Base-by-base conservation (phyloP, 2,888 invertebrate genomes). In the Artemia sinica region DNA sequence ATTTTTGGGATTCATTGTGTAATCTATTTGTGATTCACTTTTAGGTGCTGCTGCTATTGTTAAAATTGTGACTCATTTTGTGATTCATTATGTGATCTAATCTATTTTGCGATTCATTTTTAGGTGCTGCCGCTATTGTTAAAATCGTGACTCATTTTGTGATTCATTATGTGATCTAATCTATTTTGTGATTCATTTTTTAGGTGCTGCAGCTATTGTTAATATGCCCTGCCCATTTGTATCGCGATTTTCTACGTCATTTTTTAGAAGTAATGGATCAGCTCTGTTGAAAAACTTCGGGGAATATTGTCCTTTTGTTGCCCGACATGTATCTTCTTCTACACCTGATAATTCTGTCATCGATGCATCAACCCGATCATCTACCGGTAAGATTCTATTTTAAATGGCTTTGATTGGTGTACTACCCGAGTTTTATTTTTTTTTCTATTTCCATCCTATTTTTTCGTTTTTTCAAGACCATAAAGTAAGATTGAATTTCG, bases 221-320 rank as follows among this genome's bases (percentile, higher is more conserved):
- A 70, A 67, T 18, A 91, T 91, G 90, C 87, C 90, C 77, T 92
- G 91, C 78, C 91, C 91, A 72, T 91, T 92, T 80, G 80, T 91
- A 75, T 87, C 86, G 74, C 85, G 87, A 73, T 81, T 91, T 72
- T 88, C 87, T 75, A 82, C 86, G 73, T 84, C 85, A 75, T 91
- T 87, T 79, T 83, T 91, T 72, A 85, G 88, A 73, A 90, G 89
- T 79, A 89, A 92, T 80, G 87, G 87, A 66, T 81, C 85, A 65
- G 82, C 82, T 69, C 80, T 92, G 73, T 78, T 89, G 75, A 88
- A 88, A 78, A 86, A 84, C 74, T 91, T 89, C 77, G 87, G 87
- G 50, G 85, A 84, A 74, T 86, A 86, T 75, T 92, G 91, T 75
- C 91, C 91, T 8, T 85, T 89, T 41, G 80, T 87, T 77, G 84